A percentile compares a stretch with the other conserved stretches of the same genome.
Conservation (phyloP, 2,797 vertebrate genomes). For the Scyliorhinus canicula region DNA sequence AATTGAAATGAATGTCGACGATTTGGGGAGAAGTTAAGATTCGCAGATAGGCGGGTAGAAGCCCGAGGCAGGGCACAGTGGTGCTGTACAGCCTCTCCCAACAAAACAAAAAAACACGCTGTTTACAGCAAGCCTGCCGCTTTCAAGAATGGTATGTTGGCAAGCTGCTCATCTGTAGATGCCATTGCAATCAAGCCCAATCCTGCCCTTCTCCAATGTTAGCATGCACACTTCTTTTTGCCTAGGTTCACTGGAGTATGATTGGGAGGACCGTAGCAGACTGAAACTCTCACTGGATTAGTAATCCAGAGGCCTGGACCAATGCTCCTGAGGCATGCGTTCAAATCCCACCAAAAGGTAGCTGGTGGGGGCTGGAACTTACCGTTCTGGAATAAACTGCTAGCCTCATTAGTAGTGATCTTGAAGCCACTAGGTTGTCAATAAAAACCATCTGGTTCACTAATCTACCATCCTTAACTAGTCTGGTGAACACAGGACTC, state of each 20-base stretch:
- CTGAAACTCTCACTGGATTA: neutral
- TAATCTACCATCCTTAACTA: too few relatives aligned
- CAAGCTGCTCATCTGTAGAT: neutral
- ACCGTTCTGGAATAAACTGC: neutral
- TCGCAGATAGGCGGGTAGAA: neutral
- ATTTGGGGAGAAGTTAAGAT: neutral
- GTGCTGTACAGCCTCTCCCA: too few relatives aligned
- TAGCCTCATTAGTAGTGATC: neutral
- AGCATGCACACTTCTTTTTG: neutral
- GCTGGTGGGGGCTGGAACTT: neutral
- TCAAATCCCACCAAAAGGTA: neutral
- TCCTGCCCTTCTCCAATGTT: neutral
- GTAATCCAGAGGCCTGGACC: neutral
- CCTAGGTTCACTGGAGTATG: neutral
- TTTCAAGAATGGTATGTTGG: conserved; percentile 16
- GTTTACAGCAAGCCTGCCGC: neutral
- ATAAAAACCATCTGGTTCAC: neutral
- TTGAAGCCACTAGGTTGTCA: neutral
- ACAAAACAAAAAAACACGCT: neutral
- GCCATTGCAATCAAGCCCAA: neutral
- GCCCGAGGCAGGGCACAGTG: too few relatives aligned
- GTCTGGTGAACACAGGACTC: too few relatives aligned
- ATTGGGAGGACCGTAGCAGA: neutral
- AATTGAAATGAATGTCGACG: neutral
- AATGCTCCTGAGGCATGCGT: neutral